These are phyloP conservation scores for Epirrhoe alternata DNA, from an alignment of 2,888 invertebrate species.

Conservation along the genomic window DNA sequence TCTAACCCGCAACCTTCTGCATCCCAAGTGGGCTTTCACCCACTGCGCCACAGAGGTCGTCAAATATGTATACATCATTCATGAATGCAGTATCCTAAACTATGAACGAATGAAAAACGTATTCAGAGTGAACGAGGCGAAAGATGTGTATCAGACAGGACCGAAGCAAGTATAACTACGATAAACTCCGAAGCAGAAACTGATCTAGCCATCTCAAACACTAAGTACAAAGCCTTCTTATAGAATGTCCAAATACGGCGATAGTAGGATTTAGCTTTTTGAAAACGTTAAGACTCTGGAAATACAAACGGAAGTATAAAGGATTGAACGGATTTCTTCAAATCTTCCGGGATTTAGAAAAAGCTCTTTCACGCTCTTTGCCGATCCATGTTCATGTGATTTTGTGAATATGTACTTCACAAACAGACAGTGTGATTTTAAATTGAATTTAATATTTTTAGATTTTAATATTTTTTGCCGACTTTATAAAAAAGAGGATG, in stretches of 20 bases:
- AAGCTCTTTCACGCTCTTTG: conserved; percentile 39
- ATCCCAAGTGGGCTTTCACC: too few relatives aligned
- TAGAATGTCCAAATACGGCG: conserved; percentile 37
- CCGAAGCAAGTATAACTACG: too few relatives aligned
- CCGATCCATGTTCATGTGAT: conserved; percentile 27
- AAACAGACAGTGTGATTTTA: neutral
- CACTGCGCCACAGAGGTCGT: too few relatives aligned
- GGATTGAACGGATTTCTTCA: conserved; percentile 38
- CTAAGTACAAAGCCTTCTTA: conserved; percentile 35
- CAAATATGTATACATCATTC: too few relatives aligned
- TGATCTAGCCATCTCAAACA: conserved; percentile 1
- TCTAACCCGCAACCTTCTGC: too few relatives aligned
- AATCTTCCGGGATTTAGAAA: conserved; percentile 27
- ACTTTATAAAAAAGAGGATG: too few relatives aligned
- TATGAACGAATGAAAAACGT: too few relatives aligned
- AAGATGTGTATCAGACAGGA: too few relatives aligned
- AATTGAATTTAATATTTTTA: neutral
- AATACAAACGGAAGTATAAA: conserved; percentile 43
- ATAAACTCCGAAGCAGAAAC: neutral
- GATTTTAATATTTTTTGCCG: too few relatives aligned
- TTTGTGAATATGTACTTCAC: neutral
- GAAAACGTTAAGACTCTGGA: conserved; percentile 38
- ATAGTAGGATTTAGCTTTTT: conserved; percentile 37
- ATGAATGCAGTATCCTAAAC: too few relatives aligned
- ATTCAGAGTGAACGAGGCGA: too few relatives aligned